Base-by-base conservation (phyloP, 2,797 vertebrate genomes). In the Coccyzus lansbergi region DNA sequence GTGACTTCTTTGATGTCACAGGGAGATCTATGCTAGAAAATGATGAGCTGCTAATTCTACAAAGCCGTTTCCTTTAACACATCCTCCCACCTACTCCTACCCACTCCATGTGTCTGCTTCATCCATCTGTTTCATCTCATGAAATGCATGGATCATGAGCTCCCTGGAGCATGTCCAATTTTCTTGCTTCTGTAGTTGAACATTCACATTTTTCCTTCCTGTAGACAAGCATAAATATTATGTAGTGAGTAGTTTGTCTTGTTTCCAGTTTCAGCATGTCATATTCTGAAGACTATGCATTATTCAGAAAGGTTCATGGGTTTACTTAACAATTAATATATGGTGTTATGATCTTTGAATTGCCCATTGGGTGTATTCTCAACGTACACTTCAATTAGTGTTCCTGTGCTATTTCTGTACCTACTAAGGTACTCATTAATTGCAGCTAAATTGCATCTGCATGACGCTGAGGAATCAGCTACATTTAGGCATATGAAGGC, bases 41-140 rank as follows among this genome's bases (percentile, higher is more conserved):
- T 44, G 72, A 93, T 93, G 63, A 21, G 69, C 65, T 75, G 55
- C 25, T 95, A 94, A 88, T 85, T 88, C 84, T 52, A 78, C 84
- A 91, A 87, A 92, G 20, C 84, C 72, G n/a, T 95, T 96, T 96
- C 79, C 89, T 94, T 86, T 87, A 93, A 91, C 91, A 93, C 76
- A 19, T 87, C 82, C 87, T 92, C 82, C 92, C 67, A 92, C 72
- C 90, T 81, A 83, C 89, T 94, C 93, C 94, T 62, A 75, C 96
- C 83, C 79, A 34, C 84, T 78, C 86, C 79, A 71, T 92, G 91
- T 72, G 65, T 92, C 84, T 94, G 79, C 83, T 91, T 38, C 88
- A 89, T 69, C 94, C 95, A 94, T 95, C 96, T 96, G 93, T 63
- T 96, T 90, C 88, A 86, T 86, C 86, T 96, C 94, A 93, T 92